A percentile compares a stretch with the other conserved stretches of the same genome.
phyloP scores from a whole-genome alignment of 2,113 vertebrate species.

The Ceyx cyanopectus region DNA sequence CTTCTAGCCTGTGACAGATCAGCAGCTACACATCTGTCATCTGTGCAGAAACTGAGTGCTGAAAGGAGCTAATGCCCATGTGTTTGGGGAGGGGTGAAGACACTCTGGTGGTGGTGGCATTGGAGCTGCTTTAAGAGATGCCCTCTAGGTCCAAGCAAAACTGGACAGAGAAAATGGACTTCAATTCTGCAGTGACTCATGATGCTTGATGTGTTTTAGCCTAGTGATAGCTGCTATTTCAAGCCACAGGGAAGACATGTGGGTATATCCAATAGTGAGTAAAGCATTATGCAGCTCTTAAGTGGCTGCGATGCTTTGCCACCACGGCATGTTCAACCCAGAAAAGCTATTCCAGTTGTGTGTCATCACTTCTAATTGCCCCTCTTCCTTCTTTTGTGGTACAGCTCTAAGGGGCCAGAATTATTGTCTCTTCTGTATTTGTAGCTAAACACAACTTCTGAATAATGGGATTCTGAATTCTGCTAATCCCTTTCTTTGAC shows the following conservation, averaged over 20 bases:
- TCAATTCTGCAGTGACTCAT: background rate
- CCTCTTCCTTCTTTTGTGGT: background rate
- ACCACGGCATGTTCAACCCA: background rate
- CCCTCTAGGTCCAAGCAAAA: background rate
- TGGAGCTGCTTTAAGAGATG: background rate
- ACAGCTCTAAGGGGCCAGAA: background rate
- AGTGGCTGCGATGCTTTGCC: background rate
- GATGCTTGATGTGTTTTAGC: background rate
- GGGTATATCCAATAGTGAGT: conserved; percentile 11
- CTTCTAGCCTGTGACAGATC: background rate
- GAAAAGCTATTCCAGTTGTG: background rate
- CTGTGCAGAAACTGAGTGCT: background rate
- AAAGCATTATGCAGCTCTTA: background rate
- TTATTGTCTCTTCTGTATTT: background rate
- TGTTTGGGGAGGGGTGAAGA: background rate
- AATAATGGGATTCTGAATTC: background rate
- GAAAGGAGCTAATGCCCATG: background rate
- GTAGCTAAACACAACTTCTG: background rate
- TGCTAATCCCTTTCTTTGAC: background rate
- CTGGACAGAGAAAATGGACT: background rate
- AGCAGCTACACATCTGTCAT: background rate
- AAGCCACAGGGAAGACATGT: background rate
- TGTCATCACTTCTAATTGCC: conserved; percentile 24
- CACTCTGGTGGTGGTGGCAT: background rate
- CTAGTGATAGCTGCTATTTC: background rate